Base-by-base conservation (phyloP, 2,113 vertebrate genomes). In the Geothlypis trichas region DNA sequence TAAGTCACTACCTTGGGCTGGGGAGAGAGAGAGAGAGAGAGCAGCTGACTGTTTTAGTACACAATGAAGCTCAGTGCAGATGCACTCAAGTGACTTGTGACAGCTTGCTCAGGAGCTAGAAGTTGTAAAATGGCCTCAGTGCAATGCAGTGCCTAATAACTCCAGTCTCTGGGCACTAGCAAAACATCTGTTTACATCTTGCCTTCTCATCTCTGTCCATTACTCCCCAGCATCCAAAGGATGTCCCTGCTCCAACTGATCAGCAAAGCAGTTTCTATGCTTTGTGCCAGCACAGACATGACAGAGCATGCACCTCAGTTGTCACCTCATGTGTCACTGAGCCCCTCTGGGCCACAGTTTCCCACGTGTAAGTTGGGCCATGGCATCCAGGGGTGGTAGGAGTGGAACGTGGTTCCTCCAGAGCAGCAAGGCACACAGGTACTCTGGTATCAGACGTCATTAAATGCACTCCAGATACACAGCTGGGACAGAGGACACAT, bases 401-500 rank as follows among this genome's bases (percentile, higher is more conserved):
- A 62, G 76, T 54, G 52, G 42, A 76, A 51, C 0, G 2, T 0
- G 0, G 37, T 13, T 51, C n/a, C 23, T 63, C 6, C 61, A 51
- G 65, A 73, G 19, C 6, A 31, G 30, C 2, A 2, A 59, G 9
- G 20, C 44, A 63, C 2, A 0, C 7, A 6, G 8, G 8, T 30
- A 10, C n/a, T 35, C 30, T 42, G 41, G 31, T 69, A 30, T 58
- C 37, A 89, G 62, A 54, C n/a, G 33, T 4, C 49, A n/a, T 7
- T 14, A 65, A 69, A 57, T 26, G 31, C 6, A 16, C 47, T 78
- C n/a, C 55, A 92, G 42, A 33, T 5, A 59, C 44, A 44, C 0
- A 0, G 37, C 78, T 42, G 23, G 41, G 26, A 46, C n/a, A 62
- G 1, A 52, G 24, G 16, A 44, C 11, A 61, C 20, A 18, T 31